phyloP scores from a whole-genome alignment of 2,113 vertebrate species.

The Alligator mississippiensis region DNA sequence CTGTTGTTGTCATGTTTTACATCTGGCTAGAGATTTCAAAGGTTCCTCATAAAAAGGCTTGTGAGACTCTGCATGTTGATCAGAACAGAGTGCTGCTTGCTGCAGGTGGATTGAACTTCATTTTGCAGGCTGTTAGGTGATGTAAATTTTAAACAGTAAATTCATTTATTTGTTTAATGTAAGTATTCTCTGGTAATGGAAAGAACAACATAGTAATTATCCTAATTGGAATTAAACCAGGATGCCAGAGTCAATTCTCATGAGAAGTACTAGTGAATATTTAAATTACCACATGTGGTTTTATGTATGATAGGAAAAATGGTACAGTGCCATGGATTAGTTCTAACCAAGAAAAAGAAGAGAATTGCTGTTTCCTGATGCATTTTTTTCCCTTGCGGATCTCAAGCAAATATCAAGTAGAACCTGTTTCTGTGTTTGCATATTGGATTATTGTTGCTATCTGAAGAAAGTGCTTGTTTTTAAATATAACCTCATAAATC shows the following conservation, averaged over 20 bases:
- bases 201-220: not conserved
- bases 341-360: not conserved
- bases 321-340: not conserved
- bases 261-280: not conserved
- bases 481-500: too few species aligned
- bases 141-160: not conserved
- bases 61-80: not conserved
- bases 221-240: not conserved
- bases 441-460: too few species aligned
- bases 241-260: not conserved
- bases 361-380: not conserved
- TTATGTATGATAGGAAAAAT: not conserved
- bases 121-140: not conserved
- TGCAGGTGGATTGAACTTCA: not conserved
- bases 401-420: too few species aligned
- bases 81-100: not conserved
- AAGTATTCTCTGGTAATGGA: not conserved
- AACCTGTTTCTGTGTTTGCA: too few species aligned
- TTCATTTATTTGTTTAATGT: not conserved
- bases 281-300: conserved; percentile 6
- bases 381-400: not conserved
- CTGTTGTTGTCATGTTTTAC: not conserved
- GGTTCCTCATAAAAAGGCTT: not conserved
- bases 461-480: too few species aligned
- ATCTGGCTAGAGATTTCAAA: not conserved